Conservation (phyloP, 2,888 invertebrate genomes). For the Archips crataeganus region DNA sequence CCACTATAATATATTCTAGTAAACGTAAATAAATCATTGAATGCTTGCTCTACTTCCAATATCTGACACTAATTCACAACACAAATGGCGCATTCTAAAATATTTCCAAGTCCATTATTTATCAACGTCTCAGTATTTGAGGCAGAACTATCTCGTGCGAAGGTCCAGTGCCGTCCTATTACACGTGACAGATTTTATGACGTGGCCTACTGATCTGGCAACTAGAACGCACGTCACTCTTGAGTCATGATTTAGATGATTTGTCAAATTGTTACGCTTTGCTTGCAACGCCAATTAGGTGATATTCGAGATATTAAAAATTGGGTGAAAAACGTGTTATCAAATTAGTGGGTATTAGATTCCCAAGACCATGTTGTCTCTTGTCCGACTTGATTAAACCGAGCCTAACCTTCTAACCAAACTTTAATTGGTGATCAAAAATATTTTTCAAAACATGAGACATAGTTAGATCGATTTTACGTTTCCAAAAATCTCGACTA, state of each 20-base stretch:
- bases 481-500: too few species aligned
- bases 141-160: constrained; percentile 15
- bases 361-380: background rate
- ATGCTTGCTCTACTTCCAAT: background rate
- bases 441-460: too few species aligned
- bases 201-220: constrained; percentile 37
- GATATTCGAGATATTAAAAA: constrained; percentile 1
- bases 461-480: too few species aligned
- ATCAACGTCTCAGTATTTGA: constrained; percentile 51
- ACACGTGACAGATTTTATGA: constrained; percentile 22
- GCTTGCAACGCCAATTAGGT: constrained; percentile 28
- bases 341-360: background rate
- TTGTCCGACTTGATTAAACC: too few species aligned
- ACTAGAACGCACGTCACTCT: constrained; percentile 27
- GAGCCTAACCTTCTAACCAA: too few species aligned
- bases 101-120: constrained; percentile 48
- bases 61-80: background rate
- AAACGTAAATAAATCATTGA: background rate
- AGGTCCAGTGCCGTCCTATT: constrained; percentile 10
- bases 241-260: constrained; percentile 27
- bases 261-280: constrained; percentile 34
- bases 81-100: constrained; percentile 17
- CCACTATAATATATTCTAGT: too few species aligned
- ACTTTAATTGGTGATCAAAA: too few species aligned
- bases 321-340: background rate